Evolutionary conservation across 2,113 vertebrate genomes (phyloP), one percentile per base, ranked within the genome.

Genomic region (Mugil cephalus): DNA sequence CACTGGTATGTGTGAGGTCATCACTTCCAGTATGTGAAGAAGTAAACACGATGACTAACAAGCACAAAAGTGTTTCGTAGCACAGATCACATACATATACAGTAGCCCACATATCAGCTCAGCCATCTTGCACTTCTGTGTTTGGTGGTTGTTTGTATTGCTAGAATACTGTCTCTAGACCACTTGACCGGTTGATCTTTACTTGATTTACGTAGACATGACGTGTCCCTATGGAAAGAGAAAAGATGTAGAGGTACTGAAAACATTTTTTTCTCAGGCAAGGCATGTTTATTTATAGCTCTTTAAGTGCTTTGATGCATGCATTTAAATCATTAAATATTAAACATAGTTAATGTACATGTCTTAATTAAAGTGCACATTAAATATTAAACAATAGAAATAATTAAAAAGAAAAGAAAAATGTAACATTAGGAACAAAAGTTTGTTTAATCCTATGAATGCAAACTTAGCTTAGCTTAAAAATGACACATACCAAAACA

Each of bases 11-110:
- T 74, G 53, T 80, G 71, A 80, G 43, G 24, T 84, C 64, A 78
- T 73, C 63, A 18, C 58, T 69, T 36, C 68, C 65, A 59, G 56
- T 43, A 83, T 59, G 60, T 81, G 62, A 61, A 55, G 51, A 72
- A 69, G 15, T 77, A 56, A 84, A 69, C 66, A 21, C 18, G 40
- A 47, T 77, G 79, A 82, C 43, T 82, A 76, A 68, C 64, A 54
- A 59, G 46, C n/a, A 56, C 30, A 50, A 38, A 66, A 43, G 18
- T 67, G 50, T 72, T 46, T 39, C 52, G 3, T 58, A 50, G 34
- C 42, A 30, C 18, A 38, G 51, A 54, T 9, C 56, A 59, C 3
- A 15, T 60, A 18, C 19, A 58, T 40, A 51, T n/a, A 12, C 21
- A 61, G 58, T 4, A 24, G 50, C 21, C 30, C 59, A 24, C 43